Base-by-base conservation (phyloP, 2,888 invertebrate genomes). In the Reticulitermes lucifugus region DNA sequence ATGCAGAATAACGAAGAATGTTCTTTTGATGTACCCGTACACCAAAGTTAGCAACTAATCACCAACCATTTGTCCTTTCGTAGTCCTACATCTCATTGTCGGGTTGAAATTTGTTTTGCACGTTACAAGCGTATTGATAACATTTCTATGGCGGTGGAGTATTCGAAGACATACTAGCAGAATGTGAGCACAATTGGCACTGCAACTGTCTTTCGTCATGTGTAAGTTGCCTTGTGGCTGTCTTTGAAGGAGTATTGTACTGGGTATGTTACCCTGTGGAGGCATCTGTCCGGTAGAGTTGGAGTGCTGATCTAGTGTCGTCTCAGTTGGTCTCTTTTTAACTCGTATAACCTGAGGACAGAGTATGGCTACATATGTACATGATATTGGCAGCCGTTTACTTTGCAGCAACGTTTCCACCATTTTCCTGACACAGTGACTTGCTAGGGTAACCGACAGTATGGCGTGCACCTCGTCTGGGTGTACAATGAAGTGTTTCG, bases 281-380 rank as follows among this genome's bases (percentile, higher is more conserved):
- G 51, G 51, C 25, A n/a, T 59, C 51, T 51, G 18, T 59, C 4
- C 43, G 4, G 55, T 18, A 25, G 51, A 29, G 51, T 51, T 51
- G 51, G 59, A 21, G 79, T 55, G 79, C 55, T 2, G 59, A 4
- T 79, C 55, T 21, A 55, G 55, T 79, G 55, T 79, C 79, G 55
- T 79, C 59, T 55, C 79, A 79, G 55, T 51, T 79, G 79, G 79
- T 55, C 79, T 55, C 79, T 79, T 79, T 25, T 79, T 46, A 55
- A 22, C 35, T 51, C 21, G 2, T 7, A 41, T 73, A 73, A 21
- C 73, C 41, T 41, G 73, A 41, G 22, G 7, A 29, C 29, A 71
- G 60, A 60, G 60, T 21, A n/a, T n/a, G 21, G 21, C 60, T 60
- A 21, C 21, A 21, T 6, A 5, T 65, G 65, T 12, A n/a, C 65